Percentiles rank a stretch among this genome's conserved stretches.
Evolutionary conservation across 2,888 invertebrate species (phyloP).

Genomic region (Phaonia tiefii): DNA sequence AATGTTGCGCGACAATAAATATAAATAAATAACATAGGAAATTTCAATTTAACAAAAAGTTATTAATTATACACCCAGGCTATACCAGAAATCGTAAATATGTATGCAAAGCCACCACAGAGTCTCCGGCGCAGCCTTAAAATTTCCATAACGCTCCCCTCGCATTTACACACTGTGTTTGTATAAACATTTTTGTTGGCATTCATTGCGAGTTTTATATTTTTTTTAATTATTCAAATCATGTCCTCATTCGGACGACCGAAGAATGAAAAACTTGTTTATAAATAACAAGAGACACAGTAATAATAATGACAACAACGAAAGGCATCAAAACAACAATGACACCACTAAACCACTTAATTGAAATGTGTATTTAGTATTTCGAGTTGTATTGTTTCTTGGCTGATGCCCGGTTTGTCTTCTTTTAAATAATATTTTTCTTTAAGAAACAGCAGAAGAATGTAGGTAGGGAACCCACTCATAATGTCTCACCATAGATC

Average conservation of each 20-base stretch:
- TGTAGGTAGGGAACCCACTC: too few species aligned
- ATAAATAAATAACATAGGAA: background rate
- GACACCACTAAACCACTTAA: constrained; percentile 13
- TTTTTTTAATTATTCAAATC: constrained; percentile 31
- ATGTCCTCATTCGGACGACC: constrained; percentile 29
- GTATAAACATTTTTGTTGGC: too few species aligned
- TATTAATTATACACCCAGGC: constrained; percentile 34
- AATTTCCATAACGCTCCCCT: background rate
- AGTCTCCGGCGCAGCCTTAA: background rate
- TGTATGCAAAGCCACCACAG: background rate
- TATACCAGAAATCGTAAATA: too few species aligned
- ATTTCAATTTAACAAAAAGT: constrained; percentile 17
- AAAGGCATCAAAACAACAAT: too few species aligned
- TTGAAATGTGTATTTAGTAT: constrained; percentile 17
- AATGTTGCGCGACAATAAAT: too few species aligned
- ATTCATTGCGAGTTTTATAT: background rate
- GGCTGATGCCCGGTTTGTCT: background rate
- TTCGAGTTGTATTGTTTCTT: background rate
- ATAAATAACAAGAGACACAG: constrained; percentile 4
- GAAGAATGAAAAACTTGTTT: constrained; percentile 14
- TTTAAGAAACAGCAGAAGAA: too few species aligned
- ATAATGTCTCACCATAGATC: too few species aligned
- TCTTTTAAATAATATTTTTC: too few species aligned
- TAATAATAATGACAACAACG: constrained; percentile 10
- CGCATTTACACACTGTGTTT: background rate